Evolutionary conservation across 2,888 invertebrate species (phyloP).

Genomic region (Lasioglossum lativentre): DNA sequence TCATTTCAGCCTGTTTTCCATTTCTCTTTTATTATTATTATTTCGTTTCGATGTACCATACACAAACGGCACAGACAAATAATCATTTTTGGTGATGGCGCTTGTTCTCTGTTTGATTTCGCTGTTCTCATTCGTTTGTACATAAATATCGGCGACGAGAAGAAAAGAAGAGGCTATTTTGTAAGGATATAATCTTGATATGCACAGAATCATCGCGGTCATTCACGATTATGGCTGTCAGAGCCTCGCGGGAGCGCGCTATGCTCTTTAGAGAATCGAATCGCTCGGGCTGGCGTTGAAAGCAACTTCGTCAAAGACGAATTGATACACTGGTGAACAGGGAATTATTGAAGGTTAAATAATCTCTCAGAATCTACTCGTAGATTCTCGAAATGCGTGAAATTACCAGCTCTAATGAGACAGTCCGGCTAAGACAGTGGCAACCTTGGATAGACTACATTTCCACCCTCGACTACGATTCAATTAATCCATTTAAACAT

Average conservation of each 20-base stretch:
- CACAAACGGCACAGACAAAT: slow-evolving; percentile 37
- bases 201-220: slow-evolving; percentile 8
- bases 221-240: not conserved
- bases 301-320: not conserved
- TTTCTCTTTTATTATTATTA: slow-evolving; percentile 11
- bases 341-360: not conserved
- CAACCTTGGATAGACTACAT: too few relatives aligned
- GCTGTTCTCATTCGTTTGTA: slow-evolving; percentile 36
- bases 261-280: not conserved
- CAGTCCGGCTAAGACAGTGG: not conserved
- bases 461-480: not conserved
- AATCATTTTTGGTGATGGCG: slow-evolving; percentile 64
- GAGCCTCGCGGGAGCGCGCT: not conserved
- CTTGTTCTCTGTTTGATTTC: slow-evolving; percentile 64
- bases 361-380: not conserved
- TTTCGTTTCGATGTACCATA: slow-evolving; percentile 35
- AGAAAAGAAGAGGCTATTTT: slow-evolving; percentile 21
- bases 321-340: not conserved
- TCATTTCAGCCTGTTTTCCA: slow-evolving; percentile 31
- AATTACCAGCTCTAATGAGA: not conserved
- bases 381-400: not conserved
- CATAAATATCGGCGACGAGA: slow-evolving; percentile 1
- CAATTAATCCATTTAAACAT: not conserved
- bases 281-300: not conserved
- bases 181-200: not conserved